These are phyloP conservation scores for Sarcophaga variegata DNA, from an alignment of 2,888 invertebrate genomes.

Conservation along the genomic window DNA sequence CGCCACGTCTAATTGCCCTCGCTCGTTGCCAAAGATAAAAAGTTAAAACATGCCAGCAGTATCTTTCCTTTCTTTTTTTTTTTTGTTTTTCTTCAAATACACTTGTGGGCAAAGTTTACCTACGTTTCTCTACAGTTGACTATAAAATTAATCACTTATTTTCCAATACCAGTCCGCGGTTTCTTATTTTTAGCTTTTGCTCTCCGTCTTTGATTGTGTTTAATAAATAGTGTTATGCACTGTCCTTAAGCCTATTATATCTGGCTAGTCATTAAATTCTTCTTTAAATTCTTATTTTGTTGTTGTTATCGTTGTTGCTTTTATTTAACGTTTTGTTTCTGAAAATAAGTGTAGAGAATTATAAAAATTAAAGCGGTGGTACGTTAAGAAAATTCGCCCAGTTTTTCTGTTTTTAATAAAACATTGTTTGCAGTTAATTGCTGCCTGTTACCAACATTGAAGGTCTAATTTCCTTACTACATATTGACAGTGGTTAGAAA, in stretches of 20 bases:
- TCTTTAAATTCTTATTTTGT: slow-evolving; percentile 55
- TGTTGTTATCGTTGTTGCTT: slow-evolving; percentile 1
- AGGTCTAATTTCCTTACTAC: slow-evolving; percentile 42
- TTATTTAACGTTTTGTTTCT: slow-evolving; percentile 37
- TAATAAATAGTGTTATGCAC: slow-evolving; percentile 11
- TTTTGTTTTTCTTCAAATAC: no score
- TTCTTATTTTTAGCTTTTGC: not conserved
- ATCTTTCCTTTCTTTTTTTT: slow-evolving; percentile 32
- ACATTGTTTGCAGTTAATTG: slow-evolving; percentile 66
- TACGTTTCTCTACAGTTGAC: not conserved
- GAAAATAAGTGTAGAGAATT: slow-evolving; percentile 43
- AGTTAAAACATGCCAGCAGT: slow-evolving; percentile 50
- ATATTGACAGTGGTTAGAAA: slow-evolving; percentile 44
- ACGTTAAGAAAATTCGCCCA: slow-evolving; percentile 45
- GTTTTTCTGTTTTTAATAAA: slow-evolving; percentile 15
- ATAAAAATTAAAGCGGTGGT: slow-evolving; percentile 37
- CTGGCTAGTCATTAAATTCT: slow-evolving; percentile 60
- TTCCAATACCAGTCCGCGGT: not conserved
- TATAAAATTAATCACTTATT: not conserved
- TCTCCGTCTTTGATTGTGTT: not conserved
- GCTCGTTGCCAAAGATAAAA: slow-evolving; percentile 55
- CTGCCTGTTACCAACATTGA: slow-evolving; percentile 61
- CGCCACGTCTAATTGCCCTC: slow-evolving; percentile 60
- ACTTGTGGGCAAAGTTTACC: slow-evolving; percentile 2
- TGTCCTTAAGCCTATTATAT: slow-evolving; percentile 18